These are phyloP conservation scores for Cryptotis parvus DNA, from an alignment of 2,113 vertebrate species.

Conservation along the genomic window DNA sequence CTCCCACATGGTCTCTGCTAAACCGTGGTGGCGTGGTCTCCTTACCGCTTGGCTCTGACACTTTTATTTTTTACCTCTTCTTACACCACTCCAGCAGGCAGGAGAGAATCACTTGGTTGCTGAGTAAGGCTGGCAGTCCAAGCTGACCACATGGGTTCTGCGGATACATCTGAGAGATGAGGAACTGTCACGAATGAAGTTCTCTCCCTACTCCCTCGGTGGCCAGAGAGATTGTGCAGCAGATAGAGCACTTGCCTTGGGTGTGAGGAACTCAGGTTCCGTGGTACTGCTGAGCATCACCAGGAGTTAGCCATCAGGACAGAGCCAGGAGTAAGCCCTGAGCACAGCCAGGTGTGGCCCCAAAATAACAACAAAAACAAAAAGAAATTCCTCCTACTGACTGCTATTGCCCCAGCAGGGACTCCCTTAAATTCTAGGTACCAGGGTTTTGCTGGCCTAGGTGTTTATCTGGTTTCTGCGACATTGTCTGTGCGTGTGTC, in stretches of 20 bases:
- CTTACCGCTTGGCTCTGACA: neutral
- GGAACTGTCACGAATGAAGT: neutral
- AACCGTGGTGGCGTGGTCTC: neutral
- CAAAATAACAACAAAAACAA: too few species aligned
- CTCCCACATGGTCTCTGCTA: neutral
- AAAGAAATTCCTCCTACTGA: neutral
- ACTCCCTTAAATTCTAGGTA: neutral
- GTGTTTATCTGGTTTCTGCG: too few species aligned
- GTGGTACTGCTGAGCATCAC: too few species aligned
- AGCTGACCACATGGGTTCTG: neutral
- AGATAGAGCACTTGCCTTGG: too few species aligned
- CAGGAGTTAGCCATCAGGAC: too few species aligned
- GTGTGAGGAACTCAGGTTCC: too few species aligned
- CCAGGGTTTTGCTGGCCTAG: neutral
- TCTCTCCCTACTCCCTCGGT: neutral
- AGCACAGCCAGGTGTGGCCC: too few species aligned
- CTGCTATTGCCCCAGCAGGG: neutral
- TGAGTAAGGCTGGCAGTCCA: neutral
- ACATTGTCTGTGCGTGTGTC: neutral
- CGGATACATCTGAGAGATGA: neutral
- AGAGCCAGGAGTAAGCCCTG: too few species aligned
- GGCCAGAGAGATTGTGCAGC: too few species aligned
- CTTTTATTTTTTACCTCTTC: neutral
- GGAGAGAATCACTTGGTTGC: neutral
- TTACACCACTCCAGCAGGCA: neutral